These are phyloP conservation scores for Cepphus grylle DNA, from an alignment of 2,113 vertebrate genomes.

Conservation along the genomic window DNA sequence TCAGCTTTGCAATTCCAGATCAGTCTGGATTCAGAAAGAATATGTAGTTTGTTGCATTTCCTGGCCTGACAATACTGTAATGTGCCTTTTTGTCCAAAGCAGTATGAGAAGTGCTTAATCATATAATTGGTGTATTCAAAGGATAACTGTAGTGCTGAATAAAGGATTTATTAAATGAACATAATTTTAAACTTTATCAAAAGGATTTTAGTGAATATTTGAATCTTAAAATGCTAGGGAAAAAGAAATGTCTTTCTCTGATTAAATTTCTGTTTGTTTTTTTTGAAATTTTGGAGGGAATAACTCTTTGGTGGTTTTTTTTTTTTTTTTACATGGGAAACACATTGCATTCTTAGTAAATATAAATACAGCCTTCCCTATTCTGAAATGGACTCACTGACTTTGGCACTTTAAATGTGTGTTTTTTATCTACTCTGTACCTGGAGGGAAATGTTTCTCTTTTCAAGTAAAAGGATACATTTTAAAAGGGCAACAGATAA, in stretches of 20 bases:
- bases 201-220: background rate
- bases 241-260: background rate
- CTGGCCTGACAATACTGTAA: background rate
- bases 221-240: background rate
- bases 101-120: background rate
- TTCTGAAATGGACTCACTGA: background rate
- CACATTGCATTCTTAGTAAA: background rate
- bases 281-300: background rate
- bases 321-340: background rate
- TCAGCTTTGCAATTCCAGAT: background rate
- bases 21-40: background rate
- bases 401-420: background rate
- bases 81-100: background rate
- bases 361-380: background rate
- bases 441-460: background rate
- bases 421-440: background rate
- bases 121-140: background rate
- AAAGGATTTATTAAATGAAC: background rate
- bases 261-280: background rate
- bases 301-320: background rate
- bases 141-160: background rate
- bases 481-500: background rate
- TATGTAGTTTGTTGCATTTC: background rate
- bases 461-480: background rate
- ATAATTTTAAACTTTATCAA: background rate